These are phyloP conservation scores for Encarsia formosa DNA, from an alignment of 2,888 invertebrate species.

Conservation along the genomic window DNA sequence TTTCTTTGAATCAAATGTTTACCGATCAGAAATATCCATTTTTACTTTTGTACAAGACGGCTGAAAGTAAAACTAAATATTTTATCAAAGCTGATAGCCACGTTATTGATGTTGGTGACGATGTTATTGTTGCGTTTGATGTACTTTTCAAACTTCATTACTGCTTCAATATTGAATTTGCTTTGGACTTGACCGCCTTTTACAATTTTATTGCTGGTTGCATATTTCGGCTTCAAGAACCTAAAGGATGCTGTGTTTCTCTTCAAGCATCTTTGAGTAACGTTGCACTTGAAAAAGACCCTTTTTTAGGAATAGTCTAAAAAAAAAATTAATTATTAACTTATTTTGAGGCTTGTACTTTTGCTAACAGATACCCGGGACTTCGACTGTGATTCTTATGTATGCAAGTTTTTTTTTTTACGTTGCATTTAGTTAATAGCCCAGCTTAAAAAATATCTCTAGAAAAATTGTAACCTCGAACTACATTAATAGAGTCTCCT, in stretches of 20 bases:
- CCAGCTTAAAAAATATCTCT: no score
- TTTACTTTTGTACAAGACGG: constrained; percentile 11
- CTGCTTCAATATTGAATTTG: constrained; percentile 22
- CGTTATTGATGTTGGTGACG: constrained; percentile 13
- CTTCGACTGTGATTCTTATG: no score
- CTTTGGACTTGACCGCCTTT: constrained; percentile 17
- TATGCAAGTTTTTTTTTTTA: constrained; percentile 10
- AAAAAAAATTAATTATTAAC: no score
- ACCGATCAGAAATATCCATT: constrained; percentile 13
- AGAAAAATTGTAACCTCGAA: no score
- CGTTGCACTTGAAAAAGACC: not conserved
- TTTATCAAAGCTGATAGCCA: constrained; percentile 24
- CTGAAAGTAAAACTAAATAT: constrained; percentile 13
- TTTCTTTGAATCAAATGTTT: constrained; percentile 6
- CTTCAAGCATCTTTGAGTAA: constrained; percentile 18
- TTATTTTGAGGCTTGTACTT: no score
- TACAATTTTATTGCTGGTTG: constrained; percentile 26
- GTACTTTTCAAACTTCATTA: constrained; percentile 22
- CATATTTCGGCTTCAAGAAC: constrained; percentile 15
- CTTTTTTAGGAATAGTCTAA: no score
- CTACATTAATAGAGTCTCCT: no score
- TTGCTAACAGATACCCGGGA: no score
- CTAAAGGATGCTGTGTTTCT: constrained; percentile 23
- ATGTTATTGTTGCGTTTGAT: constrained; percentile 20
- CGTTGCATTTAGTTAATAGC: no score